These are phyloP conservation scores for Psophia crepitans DNA, from an alignment of 2,113 vertebrate species.

Conservation along the genomic window DNA sequence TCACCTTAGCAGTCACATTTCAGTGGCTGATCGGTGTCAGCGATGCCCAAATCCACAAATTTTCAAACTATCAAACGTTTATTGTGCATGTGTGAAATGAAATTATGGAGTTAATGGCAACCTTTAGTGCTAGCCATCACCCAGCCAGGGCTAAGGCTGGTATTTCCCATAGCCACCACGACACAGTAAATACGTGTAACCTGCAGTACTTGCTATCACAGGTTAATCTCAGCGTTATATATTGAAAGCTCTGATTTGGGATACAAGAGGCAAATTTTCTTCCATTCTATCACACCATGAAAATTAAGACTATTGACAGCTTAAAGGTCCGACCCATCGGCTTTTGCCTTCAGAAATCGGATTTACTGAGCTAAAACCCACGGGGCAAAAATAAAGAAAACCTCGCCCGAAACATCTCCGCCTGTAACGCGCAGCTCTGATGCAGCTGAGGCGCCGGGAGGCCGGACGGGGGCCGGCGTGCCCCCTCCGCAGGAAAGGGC, in stretches of 20 bases:
- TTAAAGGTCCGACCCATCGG: not conserved
- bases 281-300: not conserved
- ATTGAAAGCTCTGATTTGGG: not conserved
- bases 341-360: not conserved
- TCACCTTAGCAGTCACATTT: conserved; percentile 11
- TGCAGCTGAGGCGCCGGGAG: not conserved
- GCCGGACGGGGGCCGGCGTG: not conserved
- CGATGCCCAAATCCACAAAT: not conserved
- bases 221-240: not conserved
- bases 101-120: not conserved
- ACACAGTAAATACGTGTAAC: not conserved
- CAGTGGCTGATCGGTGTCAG: not conserved
- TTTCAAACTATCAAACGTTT: not conserved
- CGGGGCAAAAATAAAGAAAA: not conserved
- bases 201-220: not conserved
- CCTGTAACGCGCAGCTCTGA: not conserved
- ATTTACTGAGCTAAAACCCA: not conserved
- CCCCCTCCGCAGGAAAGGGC: not conserved
- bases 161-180: not conserved
- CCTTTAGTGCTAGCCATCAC: not conserved
- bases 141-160: not conserved
- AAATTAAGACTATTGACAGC: not conserved
- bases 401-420: not conserved
- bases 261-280: not conserved
- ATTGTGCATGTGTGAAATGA: not conserved